Conservation (phyloP, 2,797 vertebrate species). For the Rhodeus uyekii region DNA sequence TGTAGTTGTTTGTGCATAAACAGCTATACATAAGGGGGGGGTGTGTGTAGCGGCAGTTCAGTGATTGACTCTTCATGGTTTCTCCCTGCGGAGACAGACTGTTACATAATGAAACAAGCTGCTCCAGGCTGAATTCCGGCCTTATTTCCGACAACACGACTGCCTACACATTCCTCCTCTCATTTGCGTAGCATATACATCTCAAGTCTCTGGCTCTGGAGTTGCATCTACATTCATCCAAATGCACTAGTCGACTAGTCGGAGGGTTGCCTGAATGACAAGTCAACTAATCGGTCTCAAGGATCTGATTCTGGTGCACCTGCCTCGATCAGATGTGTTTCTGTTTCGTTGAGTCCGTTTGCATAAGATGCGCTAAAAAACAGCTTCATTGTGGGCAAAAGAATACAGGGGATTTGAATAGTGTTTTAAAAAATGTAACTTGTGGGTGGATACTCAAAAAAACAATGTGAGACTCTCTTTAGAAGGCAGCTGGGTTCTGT, state of each 20-base stretch:
- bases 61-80: constrained; percentile 44
- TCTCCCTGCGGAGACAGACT: constrained; percentile 45
- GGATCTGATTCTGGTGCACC: background rate
- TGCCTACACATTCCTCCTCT: constrained; percentile 16
- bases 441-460: background rate
- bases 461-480: background rate
- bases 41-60: constrained; percentile 59
- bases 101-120: constrained; percentile 65
- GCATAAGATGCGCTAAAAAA: background rate
- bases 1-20: constrained; percentile 14
- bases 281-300: background rate
- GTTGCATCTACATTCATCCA: background rate
- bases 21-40: constrained; percentile 24
- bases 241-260: background rate
- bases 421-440: background rate
- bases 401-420: background rate
- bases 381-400: background rate
- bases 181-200: constrained; percentile 28
- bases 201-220: constrained; percentile 16
- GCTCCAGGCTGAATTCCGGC: constrained; percentile 44
- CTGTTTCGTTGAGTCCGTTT: background rate
- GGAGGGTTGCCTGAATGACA: background rate
- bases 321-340: background rate
- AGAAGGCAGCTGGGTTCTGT: constrained; percentile 17
- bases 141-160: constrained; percentile 46